Evolutionary conservation across 2,888 invertebrate species (phyloP).

Genomic region (Calameuta pallipes): DNA sequence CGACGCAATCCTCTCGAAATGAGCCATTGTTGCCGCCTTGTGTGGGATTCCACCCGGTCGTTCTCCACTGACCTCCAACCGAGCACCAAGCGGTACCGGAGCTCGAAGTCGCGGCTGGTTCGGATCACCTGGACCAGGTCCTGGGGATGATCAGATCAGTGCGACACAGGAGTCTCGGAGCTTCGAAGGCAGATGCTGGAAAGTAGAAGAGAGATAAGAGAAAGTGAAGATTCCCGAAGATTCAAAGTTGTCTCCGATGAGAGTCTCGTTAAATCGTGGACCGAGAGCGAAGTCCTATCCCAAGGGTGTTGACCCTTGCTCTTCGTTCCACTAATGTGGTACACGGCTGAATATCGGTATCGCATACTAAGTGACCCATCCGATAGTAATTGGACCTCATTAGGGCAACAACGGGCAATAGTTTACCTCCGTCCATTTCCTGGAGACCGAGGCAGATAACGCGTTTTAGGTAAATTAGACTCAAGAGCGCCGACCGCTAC

Average conservation of each 20-base stretch:
- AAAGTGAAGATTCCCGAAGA: background rate
- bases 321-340: constrained; percentile 43
- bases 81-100: background rate
- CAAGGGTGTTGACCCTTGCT: constrained; percentile 53
- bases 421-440: constrained; percentile 32
- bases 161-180: background rate
- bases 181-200: background rate
- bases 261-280: constrained; percentile 37
- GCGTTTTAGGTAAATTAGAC: constrained; percentile 53
- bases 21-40: constrained; percentile 13
- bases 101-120: background rate
- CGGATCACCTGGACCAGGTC: background rate
- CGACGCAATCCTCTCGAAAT: constrained; percentile 10
- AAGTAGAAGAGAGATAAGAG: constrained; percentile 1
- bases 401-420: constrained; percentile 54
- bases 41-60: constrained; percentile 3
- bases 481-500: constrained; percentile 20
- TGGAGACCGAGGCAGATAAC: constrained; percentile 30
- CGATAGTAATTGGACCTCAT: constrained; percentile 60
- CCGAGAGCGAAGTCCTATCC: background rate
- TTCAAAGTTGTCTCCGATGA: constrained; percentile 5
- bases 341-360: constrained; percentile 51
- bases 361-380: constrained; percentile 57
- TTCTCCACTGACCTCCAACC: background rate
- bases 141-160: background rate